Evolutionary conservation across 2,888 invertebrate genomes (phyloP), one percentile per base, ranked within the genome.

Genomic region (Cataglyphis livida): DNA sequence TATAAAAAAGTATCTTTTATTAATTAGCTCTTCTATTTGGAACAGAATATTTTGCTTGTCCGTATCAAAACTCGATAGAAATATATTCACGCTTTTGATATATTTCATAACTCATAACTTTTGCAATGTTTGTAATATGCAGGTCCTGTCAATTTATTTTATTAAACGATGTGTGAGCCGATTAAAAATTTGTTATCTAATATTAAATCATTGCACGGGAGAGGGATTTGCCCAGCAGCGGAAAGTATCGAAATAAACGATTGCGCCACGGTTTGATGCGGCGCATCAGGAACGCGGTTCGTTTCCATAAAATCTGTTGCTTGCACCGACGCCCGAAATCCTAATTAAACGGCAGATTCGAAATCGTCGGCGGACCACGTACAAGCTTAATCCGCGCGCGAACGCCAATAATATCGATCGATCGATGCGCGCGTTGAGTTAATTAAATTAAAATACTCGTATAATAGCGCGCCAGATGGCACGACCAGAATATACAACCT

Each of bases 361-460:
- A 90, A 92, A 91, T 90, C 90, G 88, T 88, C 88, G 86, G 83
- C 83, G 85, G 87, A 83, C 86, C 89, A 83, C 84, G 88, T 87
- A 94, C 94, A 94, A 92, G 93, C 93, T 94, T 94, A 94, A 94
- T 94, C 93, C 93, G 66, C 90, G 85, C 88, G 90, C 91, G 93
- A 93, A 92, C 92, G 91, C 93, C 92, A 93, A 94, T 94, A 94
- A 94, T 94, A 94, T 94, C 93, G 93, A 94, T 93, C 94, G 93
- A 94, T 94, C 93, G 93, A 94, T 93, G 92, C 92, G 91, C 91
- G 89, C 91, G 92, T 89, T 90, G 91, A 94, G 94, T 94, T 93
- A 94, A 94, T 94, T 94, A 94, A 94, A 94, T 94, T 93, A 94
- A 94, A 94, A 94, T 94, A 94, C 94, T 94, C 92, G 92, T 94